Evolutionary conservation across 2,113 vertebrate genomes (phyloP).

Genomic region (Vulpes ferrilata): DNA sequence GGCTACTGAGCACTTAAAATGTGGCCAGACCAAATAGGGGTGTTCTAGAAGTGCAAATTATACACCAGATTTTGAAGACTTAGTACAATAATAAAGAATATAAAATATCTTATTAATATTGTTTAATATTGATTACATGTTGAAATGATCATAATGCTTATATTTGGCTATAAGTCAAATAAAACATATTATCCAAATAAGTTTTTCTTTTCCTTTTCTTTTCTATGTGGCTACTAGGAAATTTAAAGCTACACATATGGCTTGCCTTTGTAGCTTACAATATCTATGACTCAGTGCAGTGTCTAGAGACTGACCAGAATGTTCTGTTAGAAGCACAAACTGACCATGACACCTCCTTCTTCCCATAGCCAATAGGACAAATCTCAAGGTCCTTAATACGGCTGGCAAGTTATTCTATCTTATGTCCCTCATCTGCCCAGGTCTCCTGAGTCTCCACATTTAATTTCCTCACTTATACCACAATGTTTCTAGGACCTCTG

Average conservation of each 20-base stretch:
- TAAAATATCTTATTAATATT: not conserved
- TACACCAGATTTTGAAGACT: not conserved
- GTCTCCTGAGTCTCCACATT: not conserved
- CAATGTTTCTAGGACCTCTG: not conserved
- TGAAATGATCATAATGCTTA: slow-evolving; percentile 34
- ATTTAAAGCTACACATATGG: not conserved
- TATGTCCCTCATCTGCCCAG: not conserved
- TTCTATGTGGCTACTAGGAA: not conserved
- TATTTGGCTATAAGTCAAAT: slow-evolving; percentile 28
- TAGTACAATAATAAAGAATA: not conserved
- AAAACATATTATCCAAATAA: slow-evolving; percentile 20
- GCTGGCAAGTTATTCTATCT: not conserved
- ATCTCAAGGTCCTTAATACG: not conserved
- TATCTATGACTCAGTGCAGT: not conserved
- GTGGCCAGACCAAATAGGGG: not conserved
- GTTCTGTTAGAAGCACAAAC: not conserved
- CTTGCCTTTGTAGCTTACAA: not conserved
- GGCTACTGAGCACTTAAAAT: not conserved
- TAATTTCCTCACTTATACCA: not conserved
- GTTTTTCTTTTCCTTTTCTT: not conserved
- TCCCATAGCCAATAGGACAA: not conserved
- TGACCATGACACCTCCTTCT: not conserved
- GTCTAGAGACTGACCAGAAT: not conserved
- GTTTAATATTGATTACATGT: not conserved
- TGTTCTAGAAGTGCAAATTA: not conserved